Conservation (phyloP, 2,113 vertebrate genomes). For the Fulmarus glacialis region DNA sequence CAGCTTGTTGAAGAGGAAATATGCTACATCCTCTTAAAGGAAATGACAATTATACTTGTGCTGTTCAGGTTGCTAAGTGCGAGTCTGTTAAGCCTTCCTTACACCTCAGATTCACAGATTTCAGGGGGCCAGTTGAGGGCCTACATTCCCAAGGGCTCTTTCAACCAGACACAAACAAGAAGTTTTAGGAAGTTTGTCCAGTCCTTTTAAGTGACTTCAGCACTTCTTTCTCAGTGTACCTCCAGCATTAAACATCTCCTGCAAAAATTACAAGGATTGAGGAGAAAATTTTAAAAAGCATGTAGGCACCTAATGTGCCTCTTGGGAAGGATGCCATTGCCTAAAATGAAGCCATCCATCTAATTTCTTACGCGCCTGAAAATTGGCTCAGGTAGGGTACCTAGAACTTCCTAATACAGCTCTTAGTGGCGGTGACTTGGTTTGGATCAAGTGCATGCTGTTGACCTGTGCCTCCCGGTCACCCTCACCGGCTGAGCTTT, state of each 20-base stretch:
- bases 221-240: neutral
- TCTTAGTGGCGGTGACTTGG: neutral
- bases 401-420: neutral
- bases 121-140: neutral
- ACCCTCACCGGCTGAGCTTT: neutral
- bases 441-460: neutral
- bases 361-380: neutral
- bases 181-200: neutral
- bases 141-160: neutral
- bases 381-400: neutral
- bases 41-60: neutral
- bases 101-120: neutral
- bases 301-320: fast-evolving
- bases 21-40: neutral
- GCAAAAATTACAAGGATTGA: neutral
- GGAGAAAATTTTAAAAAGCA: neutral
- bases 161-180: neutral
- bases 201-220: neutral
- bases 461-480: fast-evolving
- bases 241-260: neutral
- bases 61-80: neutral
- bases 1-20: neutral
- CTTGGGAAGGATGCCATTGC: fast-evolving
- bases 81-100: neutral
- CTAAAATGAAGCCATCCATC: neutral